These are phyloP conservation scores for Patiria pectinifera DNA, from an alignment of 53 echinoderm and acorn worm genomes.

Conservation along the genomic window DNA sequence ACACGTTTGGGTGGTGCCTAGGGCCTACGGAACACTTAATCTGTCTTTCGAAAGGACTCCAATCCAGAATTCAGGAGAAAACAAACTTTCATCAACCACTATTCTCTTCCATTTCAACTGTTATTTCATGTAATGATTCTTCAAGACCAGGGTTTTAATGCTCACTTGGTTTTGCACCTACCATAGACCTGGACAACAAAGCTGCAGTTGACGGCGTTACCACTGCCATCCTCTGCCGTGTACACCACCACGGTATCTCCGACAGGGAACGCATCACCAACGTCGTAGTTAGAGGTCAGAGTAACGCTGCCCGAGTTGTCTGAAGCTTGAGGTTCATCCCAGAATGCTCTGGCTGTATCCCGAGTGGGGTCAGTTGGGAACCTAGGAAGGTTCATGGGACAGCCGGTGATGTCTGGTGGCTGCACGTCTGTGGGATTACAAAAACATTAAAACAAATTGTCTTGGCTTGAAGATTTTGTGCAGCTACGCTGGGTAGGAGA, in stretches of 20 bases:
- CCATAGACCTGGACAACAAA: constrained; percentile 64
- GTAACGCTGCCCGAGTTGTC: constrained; percentile 62
- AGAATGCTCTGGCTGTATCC: constrained; percentile 25
- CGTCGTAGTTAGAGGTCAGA: background rate
- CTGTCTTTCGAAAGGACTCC: too few relatives aligned
- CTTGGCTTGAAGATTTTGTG: too few relatives aligned
- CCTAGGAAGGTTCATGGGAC: background rate
- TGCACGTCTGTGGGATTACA: background rate
- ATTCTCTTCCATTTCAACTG: too few relatives aligned
- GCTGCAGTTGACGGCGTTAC: constrained; percentile 30
- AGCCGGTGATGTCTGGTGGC: constrained; percentile 4
- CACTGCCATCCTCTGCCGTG: constrained; percentile 26
- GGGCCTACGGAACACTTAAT: too few relatives aligned
- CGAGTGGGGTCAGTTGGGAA: constrained; percentile 38
- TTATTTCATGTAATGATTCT: too few relatives aligned
- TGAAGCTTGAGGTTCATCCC: constrained; percentile 13
- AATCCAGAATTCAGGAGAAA: too few relatives aligned
- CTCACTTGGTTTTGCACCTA: background rate
- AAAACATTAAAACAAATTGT: too few relatives aligned
- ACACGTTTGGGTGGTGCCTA: too few relatives aligned
- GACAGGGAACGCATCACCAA: constrained; percentile 5
- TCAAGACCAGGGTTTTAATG: background rate
- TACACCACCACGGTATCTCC: constrained; percentile 43
- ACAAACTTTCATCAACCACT: too few relatives aligned
- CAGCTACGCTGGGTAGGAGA: too few relatives aligned